These are phyloP conservation scores for Thera obeliscata DNA, from an alignment of 2,888 invertebrate species.

Conservation along the genomic window DNA sequence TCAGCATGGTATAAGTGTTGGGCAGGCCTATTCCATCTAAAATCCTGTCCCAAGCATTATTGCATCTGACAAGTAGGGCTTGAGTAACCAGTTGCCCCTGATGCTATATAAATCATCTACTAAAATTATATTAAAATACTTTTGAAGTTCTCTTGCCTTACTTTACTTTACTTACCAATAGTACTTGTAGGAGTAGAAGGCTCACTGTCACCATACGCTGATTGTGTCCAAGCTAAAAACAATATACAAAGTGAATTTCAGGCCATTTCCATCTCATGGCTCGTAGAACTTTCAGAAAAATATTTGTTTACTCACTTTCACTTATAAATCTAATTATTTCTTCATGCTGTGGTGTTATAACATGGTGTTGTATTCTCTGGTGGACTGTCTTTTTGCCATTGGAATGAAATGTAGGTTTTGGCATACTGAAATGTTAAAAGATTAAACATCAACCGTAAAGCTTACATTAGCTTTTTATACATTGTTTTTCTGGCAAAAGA, in stretches of 20 bases:
- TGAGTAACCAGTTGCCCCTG: too few relatives aligned
- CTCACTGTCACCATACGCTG: constrained; percentile 83
- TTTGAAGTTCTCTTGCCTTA: too few relatives aligned
- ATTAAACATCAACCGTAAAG: background rate
- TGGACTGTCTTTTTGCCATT: constrained; percentile 86
- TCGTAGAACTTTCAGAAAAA: background rate
- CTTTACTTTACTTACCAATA: constrained; percentile 60
- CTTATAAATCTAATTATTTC: constrained; percentile 94
- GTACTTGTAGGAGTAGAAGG: constrained; percentile 82
- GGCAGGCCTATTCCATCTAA: too few relatives aligned
- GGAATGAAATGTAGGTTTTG: constrained; percentile 92
- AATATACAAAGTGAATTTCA: constrained; percentile 7
- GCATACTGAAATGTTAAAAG: constrained; percentile 85
- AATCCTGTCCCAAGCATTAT: too few relatives aligned
- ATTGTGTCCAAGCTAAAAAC: constrained; percentile 87
- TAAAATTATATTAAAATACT: too few relatives aligned
- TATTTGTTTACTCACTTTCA: constrained; percentile 87
- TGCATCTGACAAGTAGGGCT: too few relatives aligned
- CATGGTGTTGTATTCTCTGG: constrained; percentile 85
- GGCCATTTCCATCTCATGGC: background rate
- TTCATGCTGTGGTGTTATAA: constrained; percentile 91
- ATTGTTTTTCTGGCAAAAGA: background rate
- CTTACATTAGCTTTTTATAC: background rate
- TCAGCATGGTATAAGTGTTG: too few relatives aligned
- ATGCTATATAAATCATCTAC: too few relatives aligned